Percentiles rank a stretch among this genome's conserved stretches.
Evolutionary conservation across 1,140 invertebrate genomes (phyloP).

Genomic region (Delia radicum): DNA sequence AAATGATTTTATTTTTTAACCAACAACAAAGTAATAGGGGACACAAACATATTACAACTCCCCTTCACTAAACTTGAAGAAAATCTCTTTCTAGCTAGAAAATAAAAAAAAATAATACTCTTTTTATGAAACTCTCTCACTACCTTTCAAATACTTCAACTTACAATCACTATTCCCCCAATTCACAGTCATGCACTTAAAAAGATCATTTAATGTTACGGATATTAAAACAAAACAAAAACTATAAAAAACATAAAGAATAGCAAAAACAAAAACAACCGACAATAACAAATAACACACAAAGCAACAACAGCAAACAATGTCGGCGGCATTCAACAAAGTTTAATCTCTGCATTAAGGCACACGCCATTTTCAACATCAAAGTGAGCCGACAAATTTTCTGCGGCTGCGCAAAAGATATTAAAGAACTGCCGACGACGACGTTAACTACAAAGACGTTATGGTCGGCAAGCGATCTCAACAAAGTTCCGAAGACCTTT

Average conservation of each 20-base stretch:
- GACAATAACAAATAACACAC: neutral
- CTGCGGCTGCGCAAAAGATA: conserved; percentile 43
- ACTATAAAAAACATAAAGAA: conserved; percentile 40
- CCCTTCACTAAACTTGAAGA: neutral
- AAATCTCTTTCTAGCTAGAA: neutral
- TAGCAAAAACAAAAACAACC: neutral
- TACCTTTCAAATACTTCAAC: neutral
- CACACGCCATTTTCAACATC: conserved; percentile 56
- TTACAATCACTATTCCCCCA: neutral
- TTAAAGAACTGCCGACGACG: conserved; percentile 41
- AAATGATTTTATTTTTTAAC: neutral
- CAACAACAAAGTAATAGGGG: neutral
- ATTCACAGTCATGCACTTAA: neutral
- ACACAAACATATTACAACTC: neutral
- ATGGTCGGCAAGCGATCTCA: conserved; percentile 14
- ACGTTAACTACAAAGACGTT: conserved; percentile 35
- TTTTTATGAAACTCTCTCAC: no score
- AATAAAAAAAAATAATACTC: neutral
- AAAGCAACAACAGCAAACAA: conserved; percentile 7
- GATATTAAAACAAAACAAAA: conserved; percentile 22
- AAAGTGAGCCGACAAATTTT: conserved; percentile 52
- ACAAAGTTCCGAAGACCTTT: conserved; percentile 13
- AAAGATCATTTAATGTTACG: conserved; percentile 11
- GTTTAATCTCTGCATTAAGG: conserved; percentile 54
- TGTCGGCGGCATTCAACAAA: conserved; percentile 50